Evolutionary conservation across 2,888 invertebrate species (phyloP), one percentile per base, ranked within the genome.

Genomic region (Thymelicus lineola): DNA sequence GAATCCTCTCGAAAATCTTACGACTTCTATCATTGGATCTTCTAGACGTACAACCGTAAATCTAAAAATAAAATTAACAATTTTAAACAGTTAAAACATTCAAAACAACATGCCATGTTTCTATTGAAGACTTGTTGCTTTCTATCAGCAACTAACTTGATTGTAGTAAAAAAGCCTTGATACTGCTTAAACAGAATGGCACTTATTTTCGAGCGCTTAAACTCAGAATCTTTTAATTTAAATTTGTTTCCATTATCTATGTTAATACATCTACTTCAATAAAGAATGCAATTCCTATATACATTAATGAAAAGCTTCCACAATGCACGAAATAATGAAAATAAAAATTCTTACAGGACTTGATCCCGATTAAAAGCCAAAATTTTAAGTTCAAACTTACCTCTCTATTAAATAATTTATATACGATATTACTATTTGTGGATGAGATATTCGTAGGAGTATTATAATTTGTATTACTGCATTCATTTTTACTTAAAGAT

Each of bases 361-460:
- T 46, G 20, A 48, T 36, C 62, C 15, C 57, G 35, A 62, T 7
- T 46, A 46, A 4, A 48, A 63, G 7, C 57, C 36, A 59, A 73
- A 75, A 76, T 78, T 75, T 71, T 70, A 71, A 75, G 74, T 73
- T 76, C 75, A 76, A 74, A 86, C 91, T 90, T 86, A 95, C 95
- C 94, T 95, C 95, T 83, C 95, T 91, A 82, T 94, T 94, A 80
- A 94, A 93, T 80, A 95, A 87, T 88, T 95, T 95, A 80, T 90
- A 86, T 74, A 91, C 83, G 77, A 88, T 89, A 81, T 92, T 93
- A 78, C 81, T 85, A 78, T 83, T 86, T 76, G 82, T 80, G 75
- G 75, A 79, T 74, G 84, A 79, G 76, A 82, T 81, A 75, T 78
- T 84, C 80, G 75, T 85, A 73, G 80, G 80, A 79, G 74, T 82